Base-by-base conservation (phyloP, 2,797 vertebrate species). In the Microctenopoma stevenorrisi region DNA sequence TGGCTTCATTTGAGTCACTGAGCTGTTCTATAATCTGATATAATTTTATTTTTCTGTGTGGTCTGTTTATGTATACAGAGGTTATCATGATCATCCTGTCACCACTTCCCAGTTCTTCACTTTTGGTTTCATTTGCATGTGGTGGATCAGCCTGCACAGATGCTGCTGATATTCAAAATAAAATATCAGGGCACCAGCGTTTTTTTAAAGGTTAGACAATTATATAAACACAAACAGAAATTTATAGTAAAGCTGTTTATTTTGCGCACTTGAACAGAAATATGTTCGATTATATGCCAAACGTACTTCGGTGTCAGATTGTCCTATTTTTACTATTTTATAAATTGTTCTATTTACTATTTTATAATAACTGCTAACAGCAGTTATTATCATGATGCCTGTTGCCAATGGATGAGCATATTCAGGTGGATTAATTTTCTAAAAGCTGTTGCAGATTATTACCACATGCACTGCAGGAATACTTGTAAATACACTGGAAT, bases 381-480 rank as follows among this genome's bases (percentile, higher is more conserved):
- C 14, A 14, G 6, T 7, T 49, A 7, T 37, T 26, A 52, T 12
- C 16, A 1, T 30, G 13, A 66, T 22, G 14, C 28, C 15, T 48
- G 7, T 11, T 64, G 59, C 12, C 22, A 12, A 5, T 18, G 33
- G 49, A n/a, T 14, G 13, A 49, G 26, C 47, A 49, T 1, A 46
- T 5, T 50, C n/a, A 42, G 13, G 50, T 8, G n/a, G 16, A 42
- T 62, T 61, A 5, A 43, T 64, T 48, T 40, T 7, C 22, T 65
- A 46, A 74, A 74, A 55, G 59, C 49, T 48, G 47, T 42, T 64
- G 47, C 53, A 22, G 33, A 37, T 65, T 64, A 42, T 65, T 28
- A 15, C 22, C 48, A 46, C 49, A 53, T 49, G 2, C 13, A 67
- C 35, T n/a, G 44, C 44, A 47, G 7, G 52, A 12, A 11, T 52